These are phyloP conservation scores for Bos indicus DNA, from an alignment of 2,113 vertebrate species.

Conservation along the genomic window DNA sequence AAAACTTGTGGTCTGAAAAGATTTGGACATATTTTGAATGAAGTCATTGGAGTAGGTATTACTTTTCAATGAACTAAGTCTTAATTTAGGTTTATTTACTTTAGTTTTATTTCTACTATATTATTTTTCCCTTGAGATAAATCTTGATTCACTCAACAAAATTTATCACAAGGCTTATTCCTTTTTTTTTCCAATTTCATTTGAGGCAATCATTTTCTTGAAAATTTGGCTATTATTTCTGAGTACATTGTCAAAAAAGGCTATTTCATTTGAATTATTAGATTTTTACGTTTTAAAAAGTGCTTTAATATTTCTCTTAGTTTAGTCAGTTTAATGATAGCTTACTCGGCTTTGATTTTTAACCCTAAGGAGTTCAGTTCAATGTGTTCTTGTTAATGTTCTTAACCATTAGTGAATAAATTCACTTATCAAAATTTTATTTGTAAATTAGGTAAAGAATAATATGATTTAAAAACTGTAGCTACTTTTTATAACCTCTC, in stretches of 20 bases:
- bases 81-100: neutral
- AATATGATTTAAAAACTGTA: neutral
- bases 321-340: neutral
- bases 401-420: neutral
- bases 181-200: neutral
- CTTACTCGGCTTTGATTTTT: conserved; percentile 12
- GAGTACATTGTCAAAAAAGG: neutral
- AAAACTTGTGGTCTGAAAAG: neutral
- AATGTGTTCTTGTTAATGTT: neutral
- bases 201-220: neutral
- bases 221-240: conserved; percentile 15
- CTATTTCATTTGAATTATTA: conserved; percentile 35
- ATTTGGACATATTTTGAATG: neutral
- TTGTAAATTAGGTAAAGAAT: conserved; percentile 13
- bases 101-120: neutral
- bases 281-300: neutral
- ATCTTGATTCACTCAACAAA: neutral
- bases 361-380: conserved; percentile 1
- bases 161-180: neutral
- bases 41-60: neutral
- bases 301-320: conserved; percentile 29
- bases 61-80: neutral
- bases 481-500: neutral
- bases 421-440: conserved; percentile 5
- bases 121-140: conserved; percentile 4